These are phyloP conservation scores for Formicarius rufipectus DNA, from an alignment of 2,113 vertebrate species.

Conservation along the genomic window DNA sequence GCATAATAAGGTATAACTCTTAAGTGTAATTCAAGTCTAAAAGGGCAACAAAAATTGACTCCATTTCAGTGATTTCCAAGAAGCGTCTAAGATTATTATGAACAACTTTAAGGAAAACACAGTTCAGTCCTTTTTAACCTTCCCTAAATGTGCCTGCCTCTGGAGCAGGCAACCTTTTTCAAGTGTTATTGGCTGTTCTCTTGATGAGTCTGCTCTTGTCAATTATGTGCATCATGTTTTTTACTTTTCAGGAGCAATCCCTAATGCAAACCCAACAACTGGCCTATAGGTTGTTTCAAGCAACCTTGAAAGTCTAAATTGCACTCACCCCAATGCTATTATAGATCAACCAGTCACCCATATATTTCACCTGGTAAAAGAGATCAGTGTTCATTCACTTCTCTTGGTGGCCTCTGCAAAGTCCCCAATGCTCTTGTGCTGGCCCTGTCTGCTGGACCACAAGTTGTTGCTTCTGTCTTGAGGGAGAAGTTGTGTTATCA, in stretches of 20 bases:
- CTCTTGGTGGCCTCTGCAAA: background rate
- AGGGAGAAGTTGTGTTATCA: background rate
- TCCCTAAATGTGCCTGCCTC: background rate
- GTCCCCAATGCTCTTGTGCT: rapidly evolving
- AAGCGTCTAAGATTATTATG: background rate
- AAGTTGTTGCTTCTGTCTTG: rapidly evolving
- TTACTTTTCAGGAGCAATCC: background rate
- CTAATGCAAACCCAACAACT: background rate
- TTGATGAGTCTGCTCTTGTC: background rate
- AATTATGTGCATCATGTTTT: background rate
- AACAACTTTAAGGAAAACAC: background rate
- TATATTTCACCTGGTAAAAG: background rate
- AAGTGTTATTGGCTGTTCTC: background rate
- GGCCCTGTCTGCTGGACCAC: background rate
- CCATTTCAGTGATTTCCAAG: background rate
- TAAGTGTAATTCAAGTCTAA: background rate
- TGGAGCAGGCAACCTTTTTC: background rate
- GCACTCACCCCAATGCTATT: background rate
- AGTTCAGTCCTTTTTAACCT: background rate
- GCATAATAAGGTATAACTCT: background rate
- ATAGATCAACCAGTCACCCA: background rate
- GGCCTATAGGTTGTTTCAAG: background rate
- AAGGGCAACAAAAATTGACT: background rate
- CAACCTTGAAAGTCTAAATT: background rate
- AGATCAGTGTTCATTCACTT: background rate